Evolutionary conservation across 2,797 vertebrate genomes (phyloP), one percentile per base, ranked within the genome.

Genomic region (Acropternis orthonyx): DNA sequence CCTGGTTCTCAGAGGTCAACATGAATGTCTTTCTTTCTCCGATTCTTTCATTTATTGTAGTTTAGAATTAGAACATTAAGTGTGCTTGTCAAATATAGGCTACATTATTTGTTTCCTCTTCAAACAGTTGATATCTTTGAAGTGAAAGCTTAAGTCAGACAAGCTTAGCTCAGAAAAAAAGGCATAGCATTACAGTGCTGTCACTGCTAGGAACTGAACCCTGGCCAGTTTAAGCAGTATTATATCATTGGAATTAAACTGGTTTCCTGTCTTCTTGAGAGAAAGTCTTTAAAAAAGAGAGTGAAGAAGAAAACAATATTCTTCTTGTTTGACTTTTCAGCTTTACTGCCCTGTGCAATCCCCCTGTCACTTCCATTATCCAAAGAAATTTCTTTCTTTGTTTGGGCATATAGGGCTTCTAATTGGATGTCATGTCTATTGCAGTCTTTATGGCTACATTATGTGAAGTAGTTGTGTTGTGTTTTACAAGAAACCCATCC

Each of bases 221-320:
- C 77, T 58, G 14, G 94, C 95, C 94, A 96, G 88, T 88, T 95
- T 93, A 91, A 90, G 93, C 95, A 97, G 69, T 39, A 73, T 97
- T 97, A 96, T 97, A 93, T 96, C 90, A 89, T 83, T 97, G 96
- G 96, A 97, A 97, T 96, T 96, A 96, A 93, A 89, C 56, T 86
- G 90, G 81, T 95, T 97, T 98, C 96, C 95, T 97, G 85, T 94
- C 92, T 92, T 96, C 94, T 97, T 97, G 97, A 97, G 96, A 96
- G 84, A 92, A 94, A 95, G 78, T 92, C 94, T 97, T 97, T 95
- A 95, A 96, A 97, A 97, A 97, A 94, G 89, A 95, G 61, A 78
- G 62, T 34, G 56, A 76, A 96, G 87, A 96, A 81, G 91, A 98
- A 98, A 97, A 97, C 96, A 97, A 94, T 89, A 95, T 97, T 96